Conservation (phyloP, 2,113 vertebrate genomes). For the Condylura cristata region DNA sequence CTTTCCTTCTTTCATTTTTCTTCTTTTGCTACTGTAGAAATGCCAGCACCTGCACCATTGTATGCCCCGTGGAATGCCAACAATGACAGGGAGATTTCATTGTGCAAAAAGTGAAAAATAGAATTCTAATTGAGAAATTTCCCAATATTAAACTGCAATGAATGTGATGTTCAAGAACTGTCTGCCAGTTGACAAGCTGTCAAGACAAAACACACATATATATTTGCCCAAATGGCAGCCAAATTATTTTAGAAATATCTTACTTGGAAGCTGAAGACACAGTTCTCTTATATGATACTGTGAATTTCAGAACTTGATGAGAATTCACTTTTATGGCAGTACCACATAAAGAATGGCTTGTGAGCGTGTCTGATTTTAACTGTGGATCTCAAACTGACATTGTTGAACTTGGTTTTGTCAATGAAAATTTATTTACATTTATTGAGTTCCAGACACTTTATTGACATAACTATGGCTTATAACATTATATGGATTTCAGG, state of each 20-base stretch:
- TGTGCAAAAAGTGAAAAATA: constrained; percentile 58
- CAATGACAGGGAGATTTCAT: constrained; percentile 1
- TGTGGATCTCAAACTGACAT: background rate
- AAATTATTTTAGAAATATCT: constrained; percentile 74
- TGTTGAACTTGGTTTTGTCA: background rate
- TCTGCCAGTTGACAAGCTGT: constrained; percentile 73
- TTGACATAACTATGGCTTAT: background rate
- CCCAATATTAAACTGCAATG: constrained; percentile 60
- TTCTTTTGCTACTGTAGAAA: constrained; percentile 35
- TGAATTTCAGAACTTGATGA: constrained; percentile 65
- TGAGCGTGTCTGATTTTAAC: background rate
- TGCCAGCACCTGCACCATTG: constrained; percentile 26
- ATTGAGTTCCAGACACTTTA: background rate
- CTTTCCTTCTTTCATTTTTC: constrained; percentile 52
- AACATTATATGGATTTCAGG: background rate
- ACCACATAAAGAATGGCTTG: background rate
- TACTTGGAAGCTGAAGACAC: constrained; percentile 69
- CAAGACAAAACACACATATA: constrained; percentile 77
- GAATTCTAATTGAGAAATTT: constrained; percentile 71
- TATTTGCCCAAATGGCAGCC: constrained; percentile 79
- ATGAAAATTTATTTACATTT: background rate
- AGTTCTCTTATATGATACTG: constrained; percentile 50
- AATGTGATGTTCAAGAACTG: constrained; percentile 74
- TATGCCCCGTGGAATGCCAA: constrained; percentile 5
- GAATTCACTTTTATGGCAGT: constrained; percentile 52